These are phyloP conservation scores for Euplagia quadripunctaria DNA, from an alignment of 2,888 invertebrate genomes.

Conservation along the genomic window DNA sequence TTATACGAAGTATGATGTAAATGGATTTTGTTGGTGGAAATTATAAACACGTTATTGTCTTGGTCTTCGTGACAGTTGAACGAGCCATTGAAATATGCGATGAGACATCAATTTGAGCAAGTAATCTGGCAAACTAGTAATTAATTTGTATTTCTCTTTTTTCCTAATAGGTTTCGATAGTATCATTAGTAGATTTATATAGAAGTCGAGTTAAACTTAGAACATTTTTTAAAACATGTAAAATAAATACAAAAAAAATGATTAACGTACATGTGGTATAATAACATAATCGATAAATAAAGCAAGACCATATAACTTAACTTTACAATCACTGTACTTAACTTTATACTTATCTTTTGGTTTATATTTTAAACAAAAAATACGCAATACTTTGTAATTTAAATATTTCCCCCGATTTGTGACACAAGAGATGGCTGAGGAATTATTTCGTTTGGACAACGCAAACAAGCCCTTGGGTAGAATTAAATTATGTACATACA, in stretches of 20 bases:
- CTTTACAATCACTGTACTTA: too few species aligned
- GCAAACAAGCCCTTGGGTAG: not conserved
- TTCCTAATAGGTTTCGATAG: not conserved
- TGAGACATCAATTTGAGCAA: conserved; percentile 4
- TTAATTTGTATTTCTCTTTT: not conserved
- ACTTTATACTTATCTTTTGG: too few species aligned
- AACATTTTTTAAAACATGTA: not conserved
- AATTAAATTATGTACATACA: not conserved
- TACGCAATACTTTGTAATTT: too few species aligned
- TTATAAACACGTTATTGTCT: conserved; percentile 12
- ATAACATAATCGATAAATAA: too few species aligned
- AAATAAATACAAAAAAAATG: not conserved
- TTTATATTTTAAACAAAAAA: too few species aligned
- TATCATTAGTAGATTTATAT: not conserved
- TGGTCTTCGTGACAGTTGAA: conserved; percentile 3
- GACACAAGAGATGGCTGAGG: not conserved
- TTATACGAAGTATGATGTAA: not conserved
- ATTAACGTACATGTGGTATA: too few species aligned
- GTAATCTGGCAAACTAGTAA: conserved; percentile 1
- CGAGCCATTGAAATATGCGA: conserved; percentile 16
- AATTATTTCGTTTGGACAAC: not conserved
- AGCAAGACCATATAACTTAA: too few species aligned
- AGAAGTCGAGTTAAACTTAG: not conserved
- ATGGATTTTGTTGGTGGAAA: conserved; percentile 4
- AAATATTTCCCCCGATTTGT: not conserved